Percentiles rank a stretch among this genome's conserved stretches.
Conservation (phyloP, 1,140 invertebrate species). For the Steinernema khuongi region DNA sequence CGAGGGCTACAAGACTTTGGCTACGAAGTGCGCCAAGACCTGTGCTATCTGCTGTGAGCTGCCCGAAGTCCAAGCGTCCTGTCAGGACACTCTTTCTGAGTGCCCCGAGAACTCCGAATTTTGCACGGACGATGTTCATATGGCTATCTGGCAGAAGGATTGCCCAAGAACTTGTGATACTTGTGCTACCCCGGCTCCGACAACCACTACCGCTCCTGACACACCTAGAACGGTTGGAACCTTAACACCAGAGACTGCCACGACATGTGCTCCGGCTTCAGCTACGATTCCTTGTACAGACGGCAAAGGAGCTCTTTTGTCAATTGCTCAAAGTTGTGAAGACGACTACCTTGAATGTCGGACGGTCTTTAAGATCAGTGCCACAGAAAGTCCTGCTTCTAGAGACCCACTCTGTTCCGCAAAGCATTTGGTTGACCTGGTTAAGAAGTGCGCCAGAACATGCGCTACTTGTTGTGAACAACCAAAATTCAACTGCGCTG, state of each 20-base stretch:
- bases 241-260: too few species aligned
- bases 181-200: not conserved
- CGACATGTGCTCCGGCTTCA: too few species aligned
- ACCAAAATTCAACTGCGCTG: slow-evolving; percentile 43
- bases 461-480: slow-evolving; percentile 49
- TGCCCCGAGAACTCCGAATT: not conserved
- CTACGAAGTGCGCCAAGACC: not conserved
- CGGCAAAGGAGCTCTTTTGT: not conserved
- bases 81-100: not conserved
- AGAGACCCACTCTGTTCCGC: not conserved
- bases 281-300: not conserved
- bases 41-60: not conserved
- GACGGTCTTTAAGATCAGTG: not conserved
- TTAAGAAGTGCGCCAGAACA: slow-evolving; percentile 40
- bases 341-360: not conserved
- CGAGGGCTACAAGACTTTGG: not conserved
- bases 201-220: not conserved
- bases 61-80: not conserved
- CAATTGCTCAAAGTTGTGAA: not conserved
- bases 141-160: not conserved
- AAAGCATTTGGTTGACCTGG: too few species aligned
- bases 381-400: too few species aligned
- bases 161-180: not conserved
- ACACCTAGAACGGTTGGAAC: too few species aligned
- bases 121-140: not conserved